Percentiles rank a stretch among this genome's conserved stretches.
Conservation (phyloP, 2,888 invertebrate genomes). For the Orthosia cruda region DNA sequence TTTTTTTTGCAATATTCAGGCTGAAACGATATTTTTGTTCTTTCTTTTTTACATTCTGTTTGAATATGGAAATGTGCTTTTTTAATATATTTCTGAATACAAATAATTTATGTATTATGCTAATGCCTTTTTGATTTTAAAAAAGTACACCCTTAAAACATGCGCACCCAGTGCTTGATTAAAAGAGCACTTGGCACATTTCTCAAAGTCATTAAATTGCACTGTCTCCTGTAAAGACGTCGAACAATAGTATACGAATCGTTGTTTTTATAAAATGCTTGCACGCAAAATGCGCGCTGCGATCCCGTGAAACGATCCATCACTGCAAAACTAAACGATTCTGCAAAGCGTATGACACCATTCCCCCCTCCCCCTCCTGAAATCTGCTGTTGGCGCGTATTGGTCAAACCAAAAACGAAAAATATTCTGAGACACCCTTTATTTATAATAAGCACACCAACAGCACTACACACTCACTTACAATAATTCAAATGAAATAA, state of each 20-base stretch:
- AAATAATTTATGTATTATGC: too few species aligned
- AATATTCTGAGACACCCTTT: too few species aligned
- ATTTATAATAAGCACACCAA: too few species aligned
- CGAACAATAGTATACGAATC: background rate
- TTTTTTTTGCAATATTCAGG: conserved; percentile 4
- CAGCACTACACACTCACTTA: too few species aligned
- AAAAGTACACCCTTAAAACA: background rate
- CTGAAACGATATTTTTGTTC: background rate
- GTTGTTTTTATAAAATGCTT: background rate
- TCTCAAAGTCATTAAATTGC: background rate
- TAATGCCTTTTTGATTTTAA: too few species aligned
- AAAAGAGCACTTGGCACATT: conserved; percentile 2
- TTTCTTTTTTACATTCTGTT: background rate
- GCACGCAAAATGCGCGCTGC: conserved; percentile 4
- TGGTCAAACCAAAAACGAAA: too few species aligned
- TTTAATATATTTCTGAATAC: too few species aligned
- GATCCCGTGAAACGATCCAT: background rate
- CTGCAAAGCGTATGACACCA: too few species aligned
- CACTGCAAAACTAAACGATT: background rate
- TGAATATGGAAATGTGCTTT: background rate
- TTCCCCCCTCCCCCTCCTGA: too few species aligned
- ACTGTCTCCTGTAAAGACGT: background rate
- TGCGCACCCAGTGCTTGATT: background rate
- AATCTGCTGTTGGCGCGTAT: too few species aligned
- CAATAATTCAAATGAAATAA: too few species aligned